A percentile compares a stretch with the other conserved stretches of the same genome.
Evolutionary conservation across 2,797 vertebrate genomes (phyloP).

Genomic region (Sibirionetta formosa): DNA sequence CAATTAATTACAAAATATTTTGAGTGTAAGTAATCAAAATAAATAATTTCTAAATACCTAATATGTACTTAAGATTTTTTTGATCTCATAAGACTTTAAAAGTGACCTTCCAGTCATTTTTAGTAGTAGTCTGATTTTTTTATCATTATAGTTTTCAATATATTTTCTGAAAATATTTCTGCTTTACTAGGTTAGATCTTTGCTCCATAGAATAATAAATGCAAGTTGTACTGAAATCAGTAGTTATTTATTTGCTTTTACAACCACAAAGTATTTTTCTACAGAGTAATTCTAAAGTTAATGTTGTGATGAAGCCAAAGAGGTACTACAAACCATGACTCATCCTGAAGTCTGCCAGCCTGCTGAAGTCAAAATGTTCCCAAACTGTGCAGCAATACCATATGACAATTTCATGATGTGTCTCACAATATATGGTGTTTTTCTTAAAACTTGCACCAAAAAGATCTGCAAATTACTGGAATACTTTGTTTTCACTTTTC

Average conservation of each 20-base stretch:
- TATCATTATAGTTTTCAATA: not conserved
- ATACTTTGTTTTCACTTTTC: not conserved
- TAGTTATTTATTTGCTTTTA: not conserved
- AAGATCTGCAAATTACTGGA: not conserved
- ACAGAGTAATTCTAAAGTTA: not conserved
- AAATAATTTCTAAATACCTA: not conserved
- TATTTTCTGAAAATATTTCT: not conserved
- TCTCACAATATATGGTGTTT: not conserved
- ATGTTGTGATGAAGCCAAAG: not conserved
- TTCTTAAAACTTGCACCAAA: not conserved
- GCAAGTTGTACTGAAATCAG: not conserved
- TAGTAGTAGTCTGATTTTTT: not conserved
- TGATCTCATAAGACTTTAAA: not conserved
- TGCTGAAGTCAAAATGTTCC: not conserved
- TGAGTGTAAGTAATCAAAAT: not conserved
- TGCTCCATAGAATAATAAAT: not conserved
- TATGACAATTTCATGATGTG: not conserved
- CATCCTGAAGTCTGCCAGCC: not conserved
- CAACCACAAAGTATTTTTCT: not conserved
- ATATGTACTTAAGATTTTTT: not conserved
- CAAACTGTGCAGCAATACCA: not conserved
- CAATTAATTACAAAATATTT: not conserved
- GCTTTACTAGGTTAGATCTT: not conserved
- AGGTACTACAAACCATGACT: not conserved
- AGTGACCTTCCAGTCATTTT: not conserved